phyloP scores from a whole-genome alignment of 1,140 invertebrate genomes.

The Laupala kohalensis region DNA sequence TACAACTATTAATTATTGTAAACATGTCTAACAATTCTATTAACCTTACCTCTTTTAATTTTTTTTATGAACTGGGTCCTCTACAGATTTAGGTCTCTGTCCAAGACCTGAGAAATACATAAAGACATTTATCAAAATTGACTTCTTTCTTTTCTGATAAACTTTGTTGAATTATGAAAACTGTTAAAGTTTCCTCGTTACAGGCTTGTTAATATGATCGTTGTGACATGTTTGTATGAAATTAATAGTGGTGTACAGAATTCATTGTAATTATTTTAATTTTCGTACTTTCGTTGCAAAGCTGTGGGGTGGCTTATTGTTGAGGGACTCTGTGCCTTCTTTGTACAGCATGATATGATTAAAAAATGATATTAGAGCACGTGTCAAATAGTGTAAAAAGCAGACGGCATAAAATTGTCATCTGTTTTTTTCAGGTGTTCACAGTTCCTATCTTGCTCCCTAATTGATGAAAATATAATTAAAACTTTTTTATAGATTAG shows the following conservation, averaged over 20 bases:
- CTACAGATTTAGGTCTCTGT: no score
- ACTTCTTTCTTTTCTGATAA: no score
- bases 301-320: conserved; percentile 9
- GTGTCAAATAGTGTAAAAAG: conserved; percentile 20
- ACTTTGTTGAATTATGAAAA: no score
- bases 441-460: conserved; percentile 23
- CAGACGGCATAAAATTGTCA: conserved; percentile 8
- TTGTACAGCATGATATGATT: conserved; percentile 17
- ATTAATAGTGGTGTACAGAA: neutral
- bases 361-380: conserved; percentile 19
- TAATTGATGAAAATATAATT: conserved; percentile 12
- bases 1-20: neutral
- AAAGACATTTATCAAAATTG: no score
- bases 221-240: neutral
- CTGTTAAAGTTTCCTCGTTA: no score
- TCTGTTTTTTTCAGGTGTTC: conserved; percentile 19
- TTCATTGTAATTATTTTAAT: neutral
- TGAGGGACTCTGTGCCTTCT: conserved; percentile 20
- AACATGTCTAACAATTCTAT: neutral
- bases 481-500: conserved; percentile 17
- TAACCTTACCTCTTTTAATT: no score
- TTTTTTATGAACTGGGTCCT: no score
- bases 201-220: no score
- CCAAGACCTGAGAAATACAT: no score
- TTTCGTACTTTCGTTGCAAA: neutral